Evolutionary conservation across 2,797 vertebrate species (phyloP), one percentile per base, ranked within the genome.

Genomic region (Sebastes aleutianus): DNA sequence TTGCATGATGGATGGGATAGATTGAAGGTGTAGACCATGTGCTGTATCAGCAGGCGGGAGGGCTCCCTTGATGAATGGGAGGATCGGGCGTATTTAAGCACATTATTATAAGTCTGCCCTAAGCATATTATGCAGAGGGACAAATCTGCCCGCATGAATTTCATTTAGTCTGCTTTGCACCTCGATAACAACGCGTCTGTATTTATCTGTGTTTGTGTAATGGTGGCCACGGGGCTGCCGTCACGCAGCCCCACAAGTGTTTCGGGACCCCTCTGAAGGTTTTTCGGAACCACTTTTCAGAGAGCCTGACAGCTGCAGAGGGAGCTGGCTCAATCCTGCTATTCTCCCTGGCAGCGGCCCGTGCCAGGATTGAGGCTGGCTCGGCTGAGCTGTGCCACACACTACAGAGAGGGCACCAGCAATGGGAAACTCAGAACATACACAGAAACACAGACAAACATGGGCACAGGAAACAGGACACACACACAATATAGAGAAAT

Each of bases 281-380:
- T 88, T 89, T 78, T 32, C 39, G 65, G 78, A 81, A 84, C 87
- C 61, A 71, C 82, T 87, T 88, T 89, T 93, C 83, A 78, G 76
- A 86, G 78, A 87, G 79, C 20, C 87, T 87, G 93, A 93, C 91
- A 94, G 87, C 92, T 94, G 91, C 90, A 74, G 76, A 81, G 90
- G 90, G 91, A 92, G 89, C 86, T 86, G 89, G 85, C 89, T 85
- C 82, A 62, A 66, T 87, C 85, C 86, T 76, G 84, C 79, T 79
- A 72, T 86, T 90, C 70, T 86, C 76, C 71, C 85, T 90, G 91
- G 88, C 82, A 82, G 65, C 16, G 72, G 74, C 78, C 84, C 20
- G 76, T 93, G 91, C 92, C 92, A 93, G 85, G 80, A 87, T 57
- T 22, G 88, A 84, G 81, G 62, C 82, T 88, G 84, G 76, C 85